Conservation (phyloP, 35 echinoderm and acorn worm species). For the Strongylocentrotus purpuratus region DNA sequence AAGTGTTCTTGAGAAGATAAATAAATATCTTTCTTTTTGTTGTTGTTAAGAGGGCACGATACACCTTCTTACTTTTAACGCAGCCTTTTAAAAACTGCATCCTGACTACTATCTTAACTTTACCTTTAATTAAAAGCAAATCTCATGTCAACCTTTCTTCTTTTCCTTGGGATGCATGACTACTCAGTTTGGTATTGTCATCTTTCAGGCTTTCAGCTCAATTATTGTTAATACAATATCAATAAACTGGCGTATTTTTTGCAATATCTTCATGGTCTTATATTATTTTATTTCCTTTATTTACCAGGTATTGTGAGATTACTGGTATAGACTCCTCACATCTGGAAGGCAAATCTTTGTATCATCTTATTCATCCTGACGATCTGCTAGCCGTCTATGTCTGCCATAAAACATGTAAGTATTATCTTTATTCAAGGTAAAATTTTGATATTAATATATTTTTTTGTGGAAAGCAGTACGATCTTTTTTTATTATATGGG, state of each 20-base stretch:
- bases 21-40: too few species aligned
- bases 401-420: conserved; percentile 95
- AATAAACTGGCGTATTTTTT: not conserved
- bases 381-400: conserved; percentile 88
- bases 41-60: too few species aligned
- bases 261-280: not conserved
- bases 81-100: too few species aligned
- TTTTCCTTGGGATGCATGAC: not conserved
- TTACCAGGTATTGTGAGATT: conserved; percentile 60
- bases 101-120: too few species aligned
- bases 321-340: conserved; percentile 57
- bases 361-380: conserved; percentile 78
- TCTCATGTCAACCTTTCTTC: too few species aligned
- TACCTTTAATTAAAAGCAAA: too few species aligned
- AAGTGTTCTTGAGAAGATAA: too few species aligned
- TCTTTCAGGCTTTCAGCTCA: not conserved
- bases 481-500: too few species aligned
- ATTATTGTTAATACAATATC: not conserved
- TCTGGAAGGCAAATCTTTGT: conserved; percentile 77
- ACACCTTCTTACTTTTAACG: too few species aligned
- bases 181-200: not conserved
- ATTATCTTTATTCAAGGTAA: too few species aligned
- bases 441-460: too few species aligned
- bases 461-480: too few species aligned
- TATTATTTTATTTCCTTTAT: not conserved